A percentile compares a stretch with the other conserved stretches of the same genome.
Evolutionary conservation across 2,888 invertebrate genomes (phyloP).

Genomic region (Sarcophaga caerulescens): DNA sequence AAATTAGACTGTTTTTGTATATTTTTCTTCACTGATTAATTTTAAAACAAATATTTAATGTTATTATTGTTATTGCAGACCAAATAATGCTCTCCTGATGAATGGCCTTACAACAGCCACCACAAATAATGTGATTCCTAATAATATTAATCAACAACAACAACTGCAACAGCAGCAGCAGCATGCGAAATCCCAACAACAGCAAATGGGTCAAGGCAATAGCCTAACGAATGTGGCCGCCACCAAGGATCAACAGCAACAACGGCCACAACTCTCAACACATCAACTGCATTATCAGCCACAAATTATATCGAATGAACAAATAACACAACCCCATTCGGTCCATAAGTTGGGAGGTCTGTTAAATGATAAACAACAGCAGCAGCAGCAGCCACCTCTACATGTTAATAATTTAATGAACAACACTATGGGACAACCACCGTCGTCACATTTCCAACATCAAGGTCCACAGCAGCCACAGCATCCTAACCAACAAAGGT

Average conservation of each 20-base stretch:
- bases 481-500: constrained; percentile 33
- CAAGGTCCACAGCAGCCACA: constrained; percentile 68
- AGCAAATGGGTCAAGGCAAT: constrained; percentile 61
- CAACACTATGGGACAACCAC: constrained; percentile 52
- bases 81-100: constrained; percentile 75
- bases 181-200: constrained; percentile 45
- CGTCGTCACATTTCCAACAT: constrained; percentile 50
- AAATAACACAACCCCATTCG: constrained; percentile 71
- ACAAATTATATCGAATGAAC: constrained; percentile 67
- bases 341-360: constrained; percentile 57
- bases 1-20: not conserved
- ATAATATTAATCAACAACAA: constrained; percentile 71
- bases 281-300: constrained; percentile 69
- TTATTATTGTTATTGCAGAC: constrained; percentile 43
- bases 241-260: constrained; percentile 64
- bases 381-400: constrained; percentile 40
- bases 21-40: not conserved
- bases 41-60: not conserved
- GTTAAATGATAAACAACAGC: constrained; percentile 50
- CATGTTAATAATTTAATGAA: constrained; percentile 56
- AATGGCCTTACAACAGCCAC: constrained; percentile 77
- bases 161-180: constrained; percentile 61
- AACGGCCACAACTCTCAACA: constrained; percentile 52
- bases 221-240: constrained; percentile 47
- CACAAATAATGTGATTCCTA: constrained; percentile 64